Conservation (phyloP, 2,113 vertebrate genomes). For the Gnathonemus echidnorhynchus region DNA sequence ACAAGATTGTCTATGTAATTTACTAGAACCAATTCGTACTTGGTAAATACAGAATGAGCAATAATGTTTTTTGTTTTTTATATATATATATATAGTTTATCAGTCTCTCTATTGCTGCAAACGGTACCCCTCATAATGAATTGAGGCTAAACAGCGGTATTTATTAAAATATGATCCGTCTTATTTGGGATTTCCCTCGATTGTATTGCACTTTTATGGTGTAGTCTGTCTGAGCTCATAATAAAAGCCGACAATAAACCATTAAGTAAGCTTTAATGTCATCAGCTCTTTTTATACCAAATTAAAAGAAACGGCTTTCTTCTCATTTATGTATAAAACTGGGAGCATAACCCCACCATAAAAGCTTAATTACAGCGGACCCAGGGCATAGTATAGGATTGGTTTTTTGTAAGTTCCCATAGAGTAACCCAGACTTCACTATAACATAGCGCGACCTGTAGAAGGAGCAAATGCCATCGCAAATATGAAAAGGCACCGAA, state of each 20-base stretch:
- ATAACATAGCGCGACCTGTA: not conserved
- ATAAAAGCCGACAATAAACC: not conserved
- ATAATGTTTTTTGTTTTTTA: not conserved
- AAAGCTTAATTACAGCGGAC: not conserved
- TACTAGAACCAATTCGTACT: not conserved
- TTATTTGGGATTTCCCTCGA: not conserved
- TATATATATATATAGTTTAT: not conserved
- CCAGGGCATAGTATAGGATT: not conserved
- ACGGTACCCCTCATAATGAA: not conserved
- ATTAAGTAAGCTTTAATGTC: not conserved
- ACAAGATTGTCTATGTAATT: not conserved
- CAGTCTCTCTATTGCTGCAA: not conserved
- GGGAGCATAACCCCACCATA: not conserved
- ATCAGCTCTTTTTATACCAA: not conserved
- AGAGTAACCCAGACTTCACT: not conserved
- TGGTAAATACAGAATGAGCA: not conserved
- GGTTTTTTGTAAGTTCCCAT: not conserved
- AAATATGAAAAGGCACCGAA: not conserved
- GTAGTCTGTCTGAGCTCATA: not conserved
- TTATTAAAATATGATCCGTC: constrained; percentile 6
- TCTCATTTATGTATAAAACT: not conserved
- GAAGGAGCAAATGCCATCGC: not conserved
- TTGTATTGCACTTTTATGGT: not conserved
- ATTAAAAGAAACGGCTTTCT: not conserved
- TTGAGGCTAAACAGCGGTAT: not conserved